These are phyloP conservation scores for Caenorhabditis sp. DNA, from an alignment of 2,888 invertebrate species.

Conservation along the genomic window DNA sequence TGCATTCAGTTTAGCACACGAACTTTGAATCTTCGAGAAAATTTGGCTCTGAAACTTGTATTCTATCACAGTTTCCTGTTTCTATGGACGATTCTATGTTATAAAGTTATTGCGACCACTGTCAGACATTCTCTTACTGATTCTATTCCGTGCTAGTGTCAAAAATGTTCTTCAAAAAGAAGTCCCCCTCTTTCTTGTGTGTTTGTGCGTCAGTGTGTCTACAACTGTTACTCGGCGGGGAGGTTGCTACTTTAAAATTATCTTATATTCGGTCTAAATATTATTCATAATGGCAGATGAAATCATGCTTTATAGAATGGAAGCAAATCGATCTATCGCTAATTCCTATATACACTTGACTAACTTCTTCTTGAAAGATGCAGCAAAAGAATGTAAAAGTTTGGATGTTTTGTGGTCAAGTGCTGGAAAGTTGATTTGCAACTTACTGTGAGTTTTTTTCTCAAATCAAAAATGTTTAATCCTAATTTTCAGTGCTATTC, in stretches of 20 bases:
- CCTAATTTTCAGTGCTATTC: conserved; percentile 10
- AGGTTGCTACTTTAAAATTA: background rate
- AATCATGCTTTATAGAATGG: background rate
- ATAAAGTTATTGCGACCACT: too few species aligned
- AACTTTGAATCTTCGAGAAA: too few species aligned
- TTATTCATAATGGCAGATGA: background rate
- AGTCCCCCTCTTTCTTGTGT: background rate
- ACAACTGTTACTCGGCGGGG: background rate
- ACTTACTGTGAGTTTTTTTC: background rate
- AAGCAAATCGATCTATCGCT: background rate
- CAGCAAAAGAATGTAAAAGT: background rate
- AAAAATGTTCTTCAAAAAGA: too few species aligned
- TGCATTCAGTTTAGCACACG: conserved; percentile 18
- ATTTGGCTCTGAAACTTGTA: too few species aligned
- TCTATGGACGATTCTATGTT: too few species aligned
- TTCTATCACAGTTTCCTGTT: too few species aligned
- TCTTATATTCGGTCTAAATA: background rate
- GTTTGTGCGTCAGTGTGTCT: background rate
- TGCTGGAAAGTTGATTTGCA: background rate
- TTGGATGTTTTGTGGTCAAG: background rate
- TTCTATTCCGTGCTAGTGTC: too few species aligned
- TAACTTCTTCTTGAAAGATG: background rate
- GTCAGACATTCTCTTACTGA: too few species aligned
- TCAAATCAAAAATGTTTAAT: background rate
- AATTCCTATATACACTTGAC: background rate